Conservation (phyloP, 2,888 invertebrate genomes). For the Prenolepis imparis region DNA sequence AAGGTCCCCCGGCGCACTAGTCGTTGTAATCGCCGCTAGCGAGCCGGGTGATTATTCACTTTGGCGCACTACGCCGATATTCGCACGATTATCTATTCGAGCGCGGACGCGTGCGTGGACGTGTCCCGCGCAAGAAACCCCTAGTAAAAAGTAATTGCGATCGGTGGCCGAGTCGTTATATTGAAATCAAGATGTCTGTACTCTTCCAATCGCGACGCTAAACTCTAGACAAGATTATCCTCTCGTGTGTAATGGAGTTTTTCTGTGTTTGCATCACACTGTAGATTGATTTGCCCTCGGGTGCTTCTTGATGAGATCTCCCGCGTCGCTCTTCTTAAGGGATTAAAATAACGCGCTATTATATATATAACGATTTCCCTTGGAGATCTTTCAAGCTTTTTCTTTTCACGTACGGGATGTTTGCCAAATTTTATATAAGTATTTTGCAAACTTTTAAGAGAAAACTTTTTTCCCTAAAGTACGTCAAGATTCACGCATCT, state of each 20-base stretch:
- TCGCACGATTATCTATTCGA: neutral
- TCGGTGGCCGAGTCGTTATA: conserved; percentile 54
- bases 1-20: neutral
- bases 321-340: conserved; percentile 37
- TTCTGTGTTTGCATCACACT: conserved; percentile 17
- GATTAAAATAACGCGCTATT: conserved; percentile 44
- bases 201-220: conserved; percentile 29
- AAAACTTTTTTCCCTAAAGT: too few relatives aligned
- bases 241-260: conserved; percentile 31
- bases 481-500: neutral
- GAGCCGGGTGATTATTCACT: conserved; percentile 35
- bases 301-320: conserved; percentile 45
- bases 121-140: conserved; percentile 31
- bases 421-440: conserved; percentile 12
- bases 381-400: conserved; percentile 1
- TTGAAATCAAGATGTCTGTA: conserved; percentile 59
- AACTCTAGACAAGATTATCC: conserved; percentile 42
- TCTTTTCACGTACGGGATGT: neutral
- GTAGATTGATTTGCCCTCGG: conserved; percentile 17
- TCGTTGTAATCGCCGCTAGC: conserved; percentile 25
- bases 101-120: conserved; percentile 12
- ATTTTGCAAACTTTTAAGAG: conserved; percentile 17
- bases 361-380: conserved; percentile 8
- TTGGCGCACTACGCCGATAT: conserved; percentile 19
- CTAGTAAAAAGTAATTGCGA: conserved; percentile 52